These are phyloP conservation scores for Thrips palmi DNA, from an alignment of 1,140 invertebrate species.

Conservation along the genomic window DNA sequence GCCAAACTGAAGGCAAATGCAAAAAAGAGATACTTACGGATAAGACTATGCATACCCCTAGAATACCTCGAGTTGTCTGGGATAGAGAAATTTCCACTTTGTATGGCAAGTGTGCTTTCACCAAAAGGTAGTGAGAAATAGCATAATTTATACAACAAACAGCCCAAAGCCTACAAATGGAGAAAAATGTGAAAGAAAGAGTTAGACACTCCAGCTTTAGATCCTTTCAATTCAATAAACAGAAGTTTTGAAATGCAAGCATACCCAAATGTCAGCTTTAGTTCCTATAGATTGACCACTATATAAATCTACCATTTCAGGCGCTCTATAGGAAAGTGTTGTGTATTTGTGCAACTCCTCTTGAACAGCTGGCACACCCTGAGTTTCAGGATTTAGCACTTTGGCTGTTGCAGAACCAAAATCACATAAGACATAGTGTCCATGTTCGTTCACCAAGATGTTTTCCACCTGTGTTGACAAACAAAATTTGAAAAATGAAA, in stretches of 20 bases:
- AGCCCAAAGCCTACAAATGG: slow-evolving; percentile 64
- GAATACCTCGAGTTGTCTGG: slow-evolving; percentile 67
- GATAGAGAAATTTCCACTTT: slow-evolving; percentile 74
- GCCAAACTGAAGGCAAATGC: slow-evolving; percentile 9
- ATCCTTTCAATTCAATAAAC: slow-evolving; percentile 8
- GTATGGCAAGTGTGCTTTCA: slow-evolving; percentile 83
- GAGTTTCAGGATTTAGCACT: slow-evolving; percentile 44
- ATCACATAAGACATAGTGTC: slow-evolving; percentile 71
- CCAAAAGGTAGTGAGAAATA: slow-evolving; percentile 87
- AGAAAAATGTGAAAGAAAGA: slow-evolving; percentile 12
- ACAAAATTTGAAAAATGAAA: slow-evolving; percentile 7
- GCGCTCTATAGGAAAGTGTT: slow-evolving; percentile 79
- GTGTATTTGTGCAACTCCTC: slow-evolving; percentile 93
- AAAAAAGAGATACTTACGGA: slow-evolving; percentile 22
- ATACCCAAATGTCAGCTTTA: slow-evolving; percentile 83
- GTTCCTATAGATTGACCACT: slow-evolving; percentile 72
- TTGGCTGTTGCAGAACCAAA: slow-evolving; percentile 80
- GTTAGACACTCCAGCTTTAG: background rate
- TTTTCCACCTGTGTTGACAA: slow-evolving; percentile 56
- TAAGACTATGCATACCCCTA: slow-evolving; percentile 33
- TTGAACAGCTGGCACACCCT: slow-evolving; percentile 56
- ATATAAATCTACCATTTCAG: slow-evolving; percentile 94
- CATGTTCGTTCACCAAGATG: slow-evolving; percentile 58
- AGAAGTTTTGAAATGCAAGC: slow-evolving; percentile 12
- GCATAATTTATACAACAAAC: slow-evolving; percentile 80